These are phyloP conservation scores for Percopsis omiscomaycus DNA, from an alignment of 2,797 vertebrate species.

Conservation along the genomic window DNA sequence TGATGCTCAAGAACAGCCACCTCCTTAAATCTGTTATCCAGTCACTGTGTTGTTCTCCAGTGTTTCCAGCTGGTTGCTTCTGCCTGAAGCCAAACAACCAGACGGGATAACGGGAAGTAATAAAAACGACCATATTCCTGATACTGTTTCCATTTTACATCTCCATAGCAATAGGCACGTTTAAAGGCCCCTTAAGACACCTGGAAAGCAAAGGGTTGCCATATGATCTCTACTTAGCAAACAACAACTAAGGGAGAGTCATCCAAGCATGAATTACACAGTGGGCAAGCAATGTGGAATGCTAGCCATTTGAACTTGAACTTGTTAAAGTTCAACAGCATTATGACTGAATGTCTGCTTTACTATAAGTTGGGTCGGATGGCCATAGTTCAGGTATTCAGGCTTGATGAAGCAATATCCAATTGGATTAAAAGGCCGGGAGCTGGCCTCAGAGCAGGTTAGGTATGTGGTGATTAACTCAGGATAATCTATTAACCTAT, in stretches of 20 bases:
- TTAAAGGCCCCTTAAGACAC: slow-evolving; percentile 26
- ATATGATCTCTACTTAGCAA: slow-evolving; percentile 57
- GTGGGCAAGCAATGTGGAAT: slow-evolving; percentile 62
- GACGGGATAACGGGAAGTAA: slow-evolving; percentile 38
- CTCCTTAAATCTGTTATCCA: slow-evolving; percentile 18
- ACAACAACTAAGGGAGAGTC: slow-evolving; percentile 52
- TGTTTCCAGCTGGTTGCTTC: slow-evolving; percentile 38
- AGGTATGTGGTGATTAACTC: slow-evolving; percentile 54
- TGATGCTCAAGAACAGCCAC: too few relatives aligned
- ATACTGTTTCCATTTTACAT: slow-evolving; percentile 43
- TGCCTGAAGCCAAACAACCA: slow-evolving; percentile 27
- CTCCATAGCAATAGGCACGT: slow-evolving; percentile 49
- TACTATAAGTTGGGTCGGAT: not conserved
- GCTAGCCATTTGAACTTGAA: slow-evolving; percentile 46
- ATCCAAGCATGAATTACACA: slow-evolving; percentile 67
- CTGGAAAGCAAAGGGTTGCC: slow-evolving; percentile 24
- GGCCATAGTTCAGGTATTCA: slow-evolving; percentile 21
- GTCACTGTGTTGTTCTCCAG: slow-evolving; percentile 24
- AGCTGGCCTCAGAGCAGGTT: slow-evolving; percentile 51
- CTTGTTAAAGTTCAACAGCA: slow-evolving; percentile 54
- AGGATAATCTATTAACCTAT: slow-evolving; percentile 57
- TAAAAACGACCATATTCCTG: slow-evolving; percentile 36
- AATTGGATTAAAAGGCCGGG: slow-evolving; percentile 49
- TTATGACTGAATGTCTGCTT: slow-evolving; percentile 12
- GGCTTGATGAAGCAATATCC: slow-evolving; percentile 45